Conservation (phyloP, 2,113 vertebrate genomes). For the Lucifuga dentata region DNA sequence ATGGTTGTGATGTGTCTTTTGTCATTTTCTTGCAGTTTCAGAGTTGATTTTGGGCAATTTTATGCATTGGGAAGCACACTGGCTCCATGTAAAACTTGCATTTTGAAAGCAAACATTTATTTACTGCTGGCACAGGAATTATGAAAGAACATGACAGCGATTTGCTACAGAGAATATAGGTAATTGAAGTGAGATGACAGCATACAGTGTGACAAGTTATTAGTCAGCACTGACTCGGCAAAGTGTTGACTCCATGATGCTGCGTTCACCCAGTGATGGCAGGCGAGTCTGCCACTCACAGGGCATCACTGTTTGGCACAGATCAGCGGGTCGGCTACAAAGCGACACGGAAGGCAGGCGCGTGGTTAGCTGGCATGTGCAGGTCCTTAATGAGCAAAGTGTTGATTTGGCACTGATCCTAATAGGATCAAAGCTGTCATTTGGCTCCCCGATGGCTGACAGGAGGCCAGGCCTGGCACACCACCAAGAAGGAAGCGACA, state of each 20-base stretch:
- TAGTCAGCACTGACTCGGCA: conserved; percentile 62
- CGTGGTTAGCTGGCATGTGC: conserved; percentile 76
- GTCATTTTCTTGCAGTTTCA: too few species aligned
- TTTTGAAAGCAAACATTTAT: too few species aligned
- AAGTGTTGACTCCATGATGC: conserved; percentile 12
- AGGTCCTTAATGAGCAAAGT: conserved; percentile 84
- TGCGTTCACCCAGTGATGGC: conserved; percentile 44
- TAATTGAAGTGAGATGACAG: not conserved
- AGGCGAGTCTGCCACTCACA: conserved; percentile 64
- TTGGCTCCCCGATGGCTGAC: conserved; percentile 83
- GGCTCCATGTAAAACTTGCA: too few species aligned
- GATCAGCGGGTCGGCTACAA: conserved; percentile 37
- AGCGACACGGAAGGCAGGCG: conserved; percentile 61
- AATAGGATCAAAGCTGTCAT: conserved; percentile 87
- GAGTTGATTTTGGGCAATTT: too few species aligned
- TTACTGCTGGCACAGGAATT: too few species aligned
- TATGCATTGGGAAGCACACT: too few species aligned
- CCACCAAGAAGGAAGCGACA: conserved; percentile 78
- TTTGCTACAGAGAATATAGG: not conserved
- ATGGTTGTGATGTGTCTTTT: too few species aligned
- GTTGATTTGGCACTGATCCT: conserved; percentile 85
- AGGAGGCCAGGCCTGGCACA: conserved; percentile 80
- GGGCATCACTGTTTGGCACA: conserved; percentile 67
- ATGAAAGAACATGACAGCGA: too few species aligned
- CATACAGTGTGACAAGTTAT: conserved; percentile 3